Percentiles rank a stretch among this genome's conserved stretches.
Evolutionary conservation across 2,797 vertebrate species (phyloP).

Genomic region (Toxotes lorentzi): DNA sequence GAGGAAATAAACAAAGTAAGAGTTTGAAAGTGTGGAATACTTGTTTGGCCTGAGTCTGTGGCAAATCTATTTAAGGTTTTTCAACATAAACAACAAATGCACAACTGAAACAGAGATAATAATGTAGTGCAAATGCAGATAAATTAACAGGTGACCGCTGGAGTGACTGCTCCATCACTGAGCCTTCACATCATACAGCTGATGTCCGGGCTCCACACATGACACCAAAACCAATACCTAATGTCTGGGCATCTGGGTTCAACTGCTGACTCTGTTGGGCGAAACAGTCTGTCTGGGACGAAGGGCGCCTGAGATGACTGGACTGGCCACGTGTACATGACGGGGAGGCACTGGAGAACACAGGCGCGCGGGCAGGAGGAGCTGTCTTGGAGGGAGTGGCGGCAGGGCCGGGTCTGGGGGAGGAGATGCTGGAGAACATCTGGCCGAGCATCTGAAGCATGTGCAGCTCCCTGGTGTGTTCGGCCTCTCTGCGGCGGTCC

Average conservation of each 20-base stretch:
- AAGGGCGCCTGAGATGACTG: conserved; percentile 74
- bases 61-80: neutral
- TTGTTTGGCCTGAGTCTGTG: neutral
- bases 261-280: conserved; percentile 61
- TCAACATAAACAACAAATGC: conserved; percentile 6
- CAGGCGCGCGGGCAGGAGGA: conserved; percentile 62
- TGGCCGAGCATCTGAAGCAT: conserved; percentile 95
- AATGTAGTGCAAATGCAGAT: neutral
- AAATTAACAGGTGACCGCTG: neutral
- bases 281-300: conserved; percentile 70
- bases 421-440: conserved; percentile 90
- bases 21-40: neutral
- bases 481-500: conserved; percentile 89
- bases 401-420: conserved; percentile 73
- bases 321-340: conserved; percentile 72
- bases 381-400: conserved; percentile 61
- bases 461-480: conserved; percentile 90
- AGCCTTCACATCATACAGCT: conserved; percentile 30
- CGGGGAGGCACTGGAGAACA: conserved; percentile 75
- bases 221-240: conserved; percentile 74
- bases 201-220: conserved; percentile 36
- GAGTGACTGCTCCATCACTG: conserved; percentile 14
- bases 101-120: conserved; percentile 2
- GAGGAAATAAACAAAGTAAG: conserved; percentile 69
- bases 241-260: conserved; percentile 63